Evolutionary conservation across 2,797 vertebrate species (phyloP).

Genomic region (Parotocinclus haroldoi): DNA sequence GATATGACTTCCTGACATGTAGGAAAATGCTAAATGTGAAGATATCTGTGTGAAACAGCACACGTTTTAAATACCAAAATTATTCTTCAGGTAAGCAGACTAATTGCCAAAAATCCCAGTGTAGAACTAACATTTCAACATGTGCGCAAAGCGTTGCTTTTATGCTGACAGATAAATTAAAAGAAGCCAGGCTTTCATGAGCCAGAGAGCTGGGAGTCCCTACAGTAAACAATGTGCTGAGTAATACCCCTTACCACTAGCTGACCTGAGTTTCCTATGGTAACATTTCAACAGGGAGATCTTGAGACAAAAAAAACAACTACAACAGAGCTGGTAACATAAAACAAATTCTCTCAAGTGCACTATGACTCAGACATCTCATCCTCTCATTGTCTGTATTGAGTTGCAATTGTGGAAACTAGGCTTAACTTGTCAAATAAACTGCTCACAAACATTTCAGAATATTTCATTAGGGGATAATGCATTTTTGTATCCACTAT

Average conservation of each 20-base stretch:
- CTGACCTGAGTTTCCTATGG: constrained; percentile 33
- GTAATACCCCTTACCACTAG: constrained; percentile 52
- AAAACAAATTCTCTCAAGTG: constrained; percentile 41
- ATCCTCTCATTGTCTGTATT: neutral
- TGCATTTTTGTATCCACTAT: too few species aligned
- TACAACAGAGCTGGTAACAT: constrained; percentile 38
- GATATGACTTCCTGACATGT: too few species aligned
- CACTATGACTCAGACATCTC: constrained; percentile 2
- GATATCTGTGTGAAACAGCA: constrained; percentile 69
- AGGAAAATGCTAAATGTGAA: too few species aligned
- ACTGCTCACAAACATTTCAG: too few species aligned
- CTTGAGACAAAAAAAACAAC: constrained; percentile 33
- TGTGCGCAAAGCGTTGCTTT: constrained; percentile 23
- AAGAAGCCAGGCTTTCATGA: constrained; percentile 45
- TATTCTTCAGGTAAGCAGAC: constrained; percentile 54
- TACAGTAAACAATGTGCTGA: constrained; percentile 59
- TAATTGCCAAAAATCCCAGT: constrained; percentile 62
- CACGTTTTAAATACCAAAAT: constrained; percentile 70
- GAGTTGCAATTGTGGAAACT: too few species aligned
- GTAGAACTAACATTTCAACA: constrained; percentile 40
- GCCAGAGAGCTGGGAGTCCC: constrained; percentile 49
- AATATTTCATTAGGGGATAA: too few species aligned
- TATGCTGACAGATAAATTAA: constrained; percentile 48
- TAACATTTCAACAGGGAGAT: constrained; percentile 29
- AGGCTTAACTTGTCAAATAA: too few species aligned